Evolutionary conservation across 2,113 vertebrate species (phyloP).

Genomic region (Cairina moschata): DNA sequence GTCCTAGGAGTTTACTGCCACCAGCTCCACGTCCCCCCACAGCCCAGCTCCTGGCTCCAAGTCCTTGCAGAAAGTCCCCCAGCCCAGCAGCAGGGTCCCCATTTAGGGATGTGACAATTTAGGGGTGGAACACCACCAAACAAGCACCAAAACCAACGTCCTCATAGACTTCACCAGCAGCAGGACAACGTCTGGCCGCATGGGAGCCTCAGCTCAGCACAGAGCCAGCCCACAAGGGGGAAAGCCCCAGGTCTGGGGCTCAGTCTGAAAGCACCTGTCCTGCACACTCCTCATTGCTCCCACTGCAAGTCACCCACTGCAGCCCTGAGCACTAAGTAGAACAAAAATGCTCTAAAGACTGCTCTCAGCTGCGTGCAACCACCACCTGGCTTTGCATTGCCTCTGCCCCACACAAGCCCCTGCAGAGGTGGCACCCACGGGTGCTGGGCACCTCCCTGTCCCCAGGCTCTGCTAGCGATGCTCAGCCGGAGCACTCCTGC

Average conservation of each 20-base stretch:
- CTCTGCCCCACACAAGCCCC: background rate
- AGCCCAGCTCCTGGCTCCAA: fast-evolving
- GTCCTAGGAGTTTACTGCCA: background rate
- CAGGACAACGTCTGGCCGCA: background rate
- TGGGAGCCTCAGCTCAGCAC: background rate
- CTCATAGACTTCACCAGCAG: background rate
- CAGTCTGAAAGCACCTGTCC: background rate
- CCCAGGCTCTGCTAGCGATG: background rate
- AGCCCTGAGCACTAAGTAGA: background rate
- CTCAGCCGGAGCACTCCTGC: background rate
- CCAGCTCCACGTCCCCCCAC: background rate
- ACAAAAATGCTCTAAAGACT: background rate
- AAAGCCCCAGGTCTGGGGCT: background rate
- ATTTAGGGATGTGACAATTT: background rate
- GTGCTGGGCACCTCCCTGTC: background rate
- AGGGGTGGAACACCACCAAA: background rate
- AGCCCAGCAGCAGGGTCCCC: fast-evolving
- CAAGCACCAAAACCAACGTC: background rate
- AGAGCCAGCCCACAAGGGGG: background rate
- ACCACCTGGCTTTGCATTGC: background rate
- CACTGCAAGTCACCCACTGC: background rate
- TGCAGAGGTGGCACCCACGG: background rate
- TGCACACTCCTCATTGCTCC: background rate
- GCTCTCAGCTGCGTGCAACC: background rate
- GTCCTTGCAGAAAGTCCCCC: background rate